Percentiles rank a stretch among this genome's conserved stretches.
Conservation (phyloP, 2,888 invertebrate genomes). For the Rhodophaea formosa region DNA sequence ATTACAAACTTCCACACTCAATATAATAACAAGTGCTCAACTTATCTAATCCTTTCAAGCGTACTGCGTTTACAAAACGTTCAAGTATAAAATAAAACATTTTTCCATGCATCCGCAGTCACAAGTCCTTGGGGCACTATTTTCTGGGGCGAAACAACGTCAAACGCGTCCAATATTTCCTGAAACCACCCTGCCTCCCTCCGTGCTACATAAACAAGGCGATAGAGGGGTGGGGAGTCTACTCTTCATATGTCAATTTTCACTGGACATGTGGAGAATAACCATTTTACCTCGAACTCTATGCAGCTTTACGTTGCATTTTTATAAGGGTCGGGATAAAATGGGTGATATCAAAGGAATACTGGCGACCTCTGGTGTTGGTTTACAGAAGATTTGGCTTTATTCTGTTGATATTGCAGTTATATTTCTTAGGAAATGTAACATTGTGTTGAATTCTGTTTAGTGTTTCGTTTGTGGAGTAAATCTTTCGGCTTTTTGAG, state of each 20-base stretch:
- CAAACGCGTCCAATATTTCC: constrained; percentile 1
- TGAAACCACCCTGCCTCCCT: not conserved
- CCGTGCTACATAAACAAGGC: not conserved
- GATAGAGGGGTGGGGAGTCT: not conserved
- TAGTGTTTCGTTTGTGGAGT: constrained; percentile 23
- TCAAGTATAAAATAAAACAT: constrained; percentile 9
- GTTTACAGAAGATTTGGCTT: constrained; percentile 40
- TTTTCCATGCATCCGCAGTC: constrained; percentile 14
- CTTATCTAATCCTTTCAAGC: constrained; percentile 7
- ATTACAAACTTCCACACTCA: not conserved
- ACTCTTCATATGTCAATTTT: not conserved
- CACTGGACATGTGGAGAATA: not conserved
- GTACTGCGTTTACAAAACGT: not conserved
- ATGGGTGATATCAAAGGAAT: constrained; percentile 5
- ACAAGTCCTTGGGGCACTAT: constrained; percentile 20
- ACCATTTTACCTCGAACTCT: not conserved
- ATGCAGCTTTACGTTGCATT: not conserved
- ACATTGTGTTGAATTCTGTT: constrained; percentile 41
- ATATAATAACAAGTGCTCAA: not conserved
- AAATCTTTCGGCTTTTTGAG: constrained; percentile 16
- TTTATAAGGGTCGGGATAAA: not conserved
- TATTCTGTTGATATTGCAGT: constrained; percentile 51
- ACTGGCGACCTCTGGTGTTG: constrained; percentile 14
- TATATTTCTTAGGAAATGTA: constrained; percentile 56
- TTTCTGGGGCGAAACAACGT: constrained; percentile 19